Base-by-base conservation (phyloP, 2,888 invertebrate genomes). In the Conops quadrifasciatus region DNA sequence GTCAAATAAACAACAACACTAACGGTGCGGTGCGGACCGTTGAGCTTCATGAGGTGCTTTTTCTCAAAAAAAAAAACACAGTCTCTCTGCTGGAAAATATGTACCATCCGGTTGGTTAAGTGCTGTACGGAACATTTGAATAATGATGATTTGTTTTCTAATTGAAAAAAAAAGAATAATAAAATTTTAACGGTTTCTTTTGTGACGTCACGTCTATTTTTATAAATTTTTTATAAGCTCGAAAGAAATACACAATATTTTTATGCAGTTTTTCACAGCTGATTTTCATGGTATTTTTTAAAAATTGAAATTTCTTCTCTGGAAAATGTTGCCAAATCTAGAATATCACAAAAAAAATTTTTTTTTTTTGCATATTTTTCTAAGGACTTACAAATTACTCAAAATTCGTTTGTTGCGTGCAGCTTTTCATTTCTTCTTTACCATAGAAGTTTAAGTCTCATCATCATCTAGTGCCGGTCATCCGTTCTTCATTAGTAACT, bases 351-450 rank as follows among this genome's bases (percentile, higher is more conserved):
- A n/a, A n/a, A n/a, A n/a, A n/a, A n/a, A n/a, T n/a, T n/a, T n/a
- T n/a, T n/a, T n/a, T n/a, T n/a, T 49, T 49, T 49, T 4, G 49
- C 7, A 19, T 49, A n/a, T 19, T 49, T 49, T 49, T 15, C 3
- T 26, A n/a, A 59, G 13, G 11, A 56, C 24, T 56, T 56, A 11
- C 2, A 77, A 77, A 74, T 73, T 71, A n/a, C 11, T 16, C 3
- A 49, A 49, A 36, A 36, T 36, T 36, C 36, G 36, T 36, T 36
- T 9, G 9, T 4, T 9, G 36, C 9, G 36, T 7, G n/a, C 53
- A 53, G 53, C 4, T 36, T 9, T 7, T 36, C 9, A 36, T 36
- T n/a, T n/a, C 49, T 49, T 15, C 49, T 49, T 49, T 13, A 49
- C n/a, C 16, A 16, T 0, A n/a, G 49, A 49, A 11, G 21, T 9